Percentiles rank a stretch among this genome's conserved stretches.
These are phyloP conservation scores for Phytoseiulus persimilis DNA, from an alignment of 2,888 invertebrate genomes.

Conservation along the genomic window DNA sequence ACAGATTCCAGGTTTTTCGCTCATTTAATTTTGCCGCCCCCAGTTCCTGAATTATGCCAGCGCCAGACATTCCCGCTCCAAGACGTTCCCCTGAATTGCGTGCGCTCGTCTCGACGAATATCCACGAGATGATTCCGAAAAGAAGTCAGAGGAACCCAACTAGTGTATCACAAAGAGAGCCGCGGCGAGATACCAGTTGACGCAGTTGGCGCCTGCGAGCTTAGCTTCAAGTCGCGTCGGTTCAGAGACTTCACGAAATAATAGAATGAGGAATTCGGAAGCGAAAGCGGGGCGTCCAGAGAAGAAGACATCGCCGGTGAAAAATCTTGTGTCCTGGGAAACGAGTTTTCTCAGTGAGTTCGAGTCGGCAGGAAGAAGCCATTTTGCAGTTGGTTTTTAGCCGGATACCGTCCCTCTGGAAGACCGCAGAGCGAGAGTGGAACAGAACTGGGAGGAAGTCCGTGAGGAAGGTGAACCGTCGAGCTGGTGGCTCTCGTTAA, in stretches of 20 bases:
- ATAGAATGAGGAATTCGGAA: background rate
- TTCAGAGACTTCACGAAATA: background rate
- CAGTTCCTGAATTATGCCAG: too few relatives aligned
- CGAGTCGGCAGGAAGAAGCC: background rate
- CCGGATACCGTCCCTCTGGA: background rate
- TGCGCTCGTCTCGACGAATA: too few relatives aligned
- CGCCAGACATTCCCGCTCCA: too few relatives aligned
- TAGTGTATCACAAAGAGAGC: too few relatives aligned
- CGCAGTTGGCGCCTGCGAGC: too few relatives aligned
- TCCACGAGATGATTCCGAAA: too few relatives aligned
- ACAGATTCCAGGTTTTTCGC: too few relatives aligned
- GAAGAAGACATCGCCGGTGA: background rate
- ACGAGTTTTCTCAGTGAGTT: background rate
- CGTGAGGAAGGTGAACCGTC: background rate
- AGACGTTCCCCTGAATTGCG: too few relatives aligned
- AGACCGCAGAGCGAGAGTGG: background rate
- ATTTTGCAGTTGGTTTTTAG: background rate
- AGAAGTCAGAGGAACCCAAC: too few relatives aligned
- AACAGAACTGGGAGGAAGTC: background rate
- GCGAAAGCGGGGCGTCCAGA: background rate
- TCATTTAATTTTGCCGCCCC: too few relatives aligned
- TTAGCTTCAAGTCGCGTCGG: too few relatives aligned
- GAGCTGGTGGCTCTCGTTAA: background rate
- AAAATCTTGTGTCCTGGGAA: background rate
- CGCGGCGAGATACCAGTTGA: too few relatives aligned